Percentiles rank a stretch among this genome's conserved stretches.
phyloP scores from a whole-genome alignment of 2,797 vertebrate species.

The Gymnoscopelus microlampas region DNA sequence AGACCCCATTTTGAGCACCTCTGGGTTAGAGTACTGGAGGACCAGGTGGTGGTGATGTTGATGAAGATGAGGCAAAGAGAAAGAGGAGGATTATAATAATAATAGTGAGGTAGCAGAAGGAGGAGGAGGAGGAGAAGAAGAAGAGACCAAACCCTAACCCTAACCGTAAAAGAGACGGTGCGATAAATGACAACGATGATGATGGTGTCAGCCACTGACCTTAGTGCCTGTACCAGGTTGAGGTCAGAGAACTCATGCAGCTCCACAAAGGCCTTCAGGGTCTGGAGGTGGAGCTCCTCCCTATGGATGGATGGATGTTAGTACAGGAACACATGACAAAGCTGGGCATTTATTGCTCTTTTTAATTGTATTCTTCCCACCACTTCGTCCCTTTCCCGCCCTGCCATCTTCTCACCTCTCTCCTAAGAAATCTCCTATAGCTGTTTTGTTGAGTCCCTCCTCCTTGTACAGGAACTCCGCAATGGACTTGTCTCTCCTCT shows the following conservation, averaged over 20 bases:
- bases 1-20: no score
- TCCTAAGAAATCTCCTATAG: slow-evolving; percentile 92
- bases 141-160: neutral
- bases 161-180: neutral
- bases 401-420: slow-evolving; percentile 80
- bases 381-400: neutral
- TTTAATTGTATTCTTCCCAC: neutral
- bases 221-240: slow-evolving; percentile 93
- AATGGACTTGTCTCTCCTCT: slow-evolving; percentile 73
- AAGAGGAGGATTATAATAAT: no score
- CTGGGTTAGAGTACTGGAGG: no score
- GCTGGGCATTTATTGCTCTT: neutral
- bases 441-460: slow-evolving; percentile 93
- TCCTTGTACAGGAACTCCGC: slow-evolving; percentile 93
- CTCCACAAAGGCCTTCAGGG: slow-evolving; percentile 91
- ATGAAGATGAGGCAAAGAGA: no score
- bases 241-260: slow-evolving; percentile 93
- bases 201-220: slow-evolving; percentile 75
- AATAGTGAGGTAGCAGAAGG: no score
- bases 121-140: no score
- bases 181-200: neutral
- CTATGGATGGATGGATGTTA: slow-evolving; percentile 57
- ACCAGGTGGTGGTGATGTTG: no score
- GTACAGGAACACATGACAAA: slow-evolving; percentile 3
- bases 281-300: slow-evolving; percentile 87